Base-by-base conservation (phyloP, 2,888 invertebrate species). In the Bimastos eiseni region DNA sequence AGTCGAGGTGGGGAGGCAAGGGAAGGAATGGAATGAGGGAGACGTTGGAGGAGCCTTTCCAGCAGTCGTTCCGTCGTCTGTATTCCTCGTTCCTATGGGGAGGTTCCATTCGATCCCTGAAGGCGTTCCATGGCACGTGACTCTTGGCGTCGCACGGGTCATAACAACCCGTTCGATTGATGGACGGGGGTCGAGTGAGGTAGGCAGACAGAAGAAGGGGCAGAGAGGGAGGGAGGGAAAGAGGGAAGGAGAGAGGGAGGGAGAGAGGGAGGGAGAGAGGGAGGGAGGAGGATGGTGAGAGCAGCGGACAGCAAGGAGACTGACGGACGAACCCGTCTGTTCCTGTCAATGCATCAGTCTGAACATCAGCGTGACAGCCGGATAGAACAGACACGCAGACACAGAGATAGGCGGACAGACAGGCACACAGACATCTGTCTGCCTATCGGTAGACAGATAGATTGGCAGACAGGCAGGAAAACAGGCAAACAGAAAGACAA, bases 101-200 rank as follows among this genome's bases (percentile, higher is more conserved):
- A 4, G 86, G 36, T 37, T 34, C 86, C 86, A 34, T 13, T 8
- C 86, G 37, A 36, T 86, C 21, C 34, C 86, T 36, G 86, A 37
- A 8, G 36, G 86, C 37, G 86, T 86, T 86, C 24, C 36, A 37
- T 30, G 34, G 86, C 86, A 24, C 86, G 33, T 86, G 86, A 8
- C 86, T 37, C 19, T 19, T 86, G 86, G 86, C 33, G 86, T 86
- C 86, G 34, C 13, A 5, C 86, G 36, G 86, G 36, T 86, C 86
- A 86, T 86, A 86, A 86, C 34, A 86, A 37, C 86, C 86, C 70
- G 49, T n/a, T 70, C 30, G 70, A 70, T 70, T 30, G 70, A n/a
- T 70, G n/a, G 49, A 49, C 24, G 70, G 70, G 8, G 8, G 30
- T 49, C 49, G 49, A 44, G 19, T 19, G 44, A 49, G 49, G 41